Conservation (phyloP, 2,888 invertebrate species). For the Drosophila anomelani region DNA sequence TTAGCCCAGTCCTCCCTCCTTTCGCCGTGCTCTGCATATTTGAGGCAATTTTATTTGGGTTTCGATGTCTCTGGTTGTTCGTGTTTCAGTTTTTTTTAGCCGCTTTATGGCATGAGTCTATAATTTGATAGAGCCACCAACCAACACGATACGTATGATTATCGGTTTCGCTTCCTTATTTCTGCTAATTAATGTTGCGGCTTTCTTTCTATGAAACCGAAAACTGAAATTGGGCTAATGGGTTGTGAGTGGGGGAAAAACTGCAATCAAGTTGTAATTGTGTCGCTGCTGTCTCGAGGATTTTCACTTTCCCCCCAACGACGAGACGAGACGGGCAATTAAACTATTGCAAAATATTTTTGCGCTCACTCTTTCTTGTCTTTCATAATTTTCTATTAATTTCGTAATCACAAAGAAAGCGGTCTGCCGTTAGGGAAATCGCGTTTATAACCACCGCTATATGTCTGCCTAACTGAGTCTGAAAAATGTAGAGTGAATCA, state of each 20-base stretch:
- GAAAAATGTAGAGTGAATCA: not conserved
- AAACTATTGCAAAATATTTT: constrained; percentile 67
- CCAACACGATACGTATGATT: constrained; percentile 62
- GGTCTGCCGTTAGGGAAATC: constrained; percentile 53
- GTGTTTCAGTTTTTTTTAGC: constrained; percentile 22
- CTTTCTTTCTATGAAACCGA: constrained; percentile 48
- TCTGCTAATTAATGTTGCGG: constrained; percentile 61
- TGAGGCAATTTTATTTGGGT: constrained; percentile 66
- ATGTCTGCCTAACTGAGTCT: not conserved
- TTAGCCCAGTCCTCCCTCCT: constrained; percentile 31
- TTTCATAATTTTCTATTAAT: constrained; percentile 47
- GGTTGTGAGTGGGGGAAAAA: constrained; percentile 31
- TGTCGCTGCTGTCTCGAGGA: constrained; percentile 42
- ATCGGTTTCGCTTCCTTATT: constrained; percentile 74
- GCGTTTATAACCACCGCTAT: constrained; percentile 17
- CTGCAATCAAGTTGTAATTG: constrained; percentile 11
- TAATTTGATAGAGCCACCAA: constrained; percentile 63
- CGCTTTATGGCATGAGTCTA: constrained; percentile 58
- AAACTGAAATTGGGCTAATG: constrained; percentile 61
- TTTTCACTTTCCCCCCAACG: constrained; percentile 63
- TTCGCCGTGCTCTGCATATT: constrained; percentile 53
- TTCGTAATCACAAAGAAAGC: constrained; percentile 64
- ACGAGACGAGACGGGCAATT: constrained; percentile 41
- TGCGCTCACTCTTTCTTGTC: constrained; percentile 16
- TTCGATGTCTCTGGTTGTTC: constrained; percentile 68